Base-by-base conservation (phyloP, 2,888 invertebrate species). In the Rugalucina vietnamica region DNA sequence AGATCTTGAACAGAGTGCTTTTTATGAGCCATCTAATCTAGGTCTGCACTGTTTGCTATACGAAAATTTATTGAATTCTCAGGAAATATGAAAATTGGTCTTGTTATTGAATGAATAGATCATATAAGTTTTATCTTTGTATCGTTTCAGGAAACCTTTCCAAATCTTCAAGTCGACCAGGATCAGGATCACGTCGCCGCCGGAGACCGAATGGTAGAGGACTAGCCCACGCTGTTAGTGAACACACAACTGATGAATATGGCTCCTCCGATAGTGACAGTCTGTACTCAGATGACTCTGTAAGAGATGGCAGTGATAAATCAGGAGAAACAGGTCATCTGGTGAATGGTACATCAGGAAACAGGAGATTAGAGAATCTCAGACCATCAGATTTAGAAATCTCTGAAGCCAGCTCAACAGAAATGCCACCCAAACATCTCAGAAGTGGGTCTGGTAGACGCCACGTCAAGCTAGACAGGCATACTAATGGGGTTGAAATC, bases 181-280 rank as follows among this genome's bases (percentile, higher is more conserved):
- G 90, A 21, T 93, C 93, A 34, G 93, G 91, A 21, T 91, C 91
- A n/a, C 82, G 90, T 2, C 87, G 92, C 60, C 82, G 92, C 0
- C 88, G 88, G 29, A 79, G 89, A 18, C 89, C 89, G 18, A 50
- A 85, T n/a, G 81, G 79, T 36, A 91, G 88, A 76, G 37, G 81
- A 12, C 29, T 77, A 27, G 81, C 73, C 18, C 74, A 72, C 4
- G 88, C 86, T 71, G 85, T 85, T 21, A 85, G 81, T 21, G 84
- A 84, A 43, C 87, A 85, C 37, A 91, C 92, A 69, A 92, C 93
- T 1, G 93, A 93, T 84, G 93, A 93, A 75, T 93, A 92, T 82
- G 88, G 85, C 43, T 88, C 90, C 21, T 91, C 93, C 27, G 93
- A 92, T 24, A 91, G 89, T 85, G 92, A 92, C 73, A 91, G 92